These are phyloP conservation scores for Pelvicachromis taeniatus DNA, from an alignment of 2,113 vertebrate species.

Conservation along the genomic window DNA sequence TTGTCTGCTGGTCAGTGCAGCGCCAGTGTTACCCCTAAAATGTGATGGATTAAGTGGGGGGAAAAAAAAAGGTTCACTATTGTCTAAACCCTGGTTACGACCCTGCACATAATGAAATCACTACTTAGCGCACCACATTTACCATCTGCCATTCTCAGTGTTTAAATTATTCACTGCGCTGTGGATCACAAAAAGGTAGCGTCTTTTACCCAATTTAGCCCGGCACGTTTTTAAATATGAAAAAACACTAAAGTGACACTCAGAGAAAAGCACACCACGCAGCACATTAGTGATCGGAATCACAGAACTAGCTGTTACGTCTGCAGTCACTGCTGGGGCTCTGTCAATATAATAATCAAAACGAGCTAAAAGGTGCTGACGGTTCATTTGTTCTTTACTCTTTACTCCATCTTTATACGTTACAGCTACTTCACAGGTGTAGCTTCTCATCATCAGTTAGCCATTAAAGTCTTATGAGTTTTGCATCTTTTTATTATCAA, in stretches of 20 bases:
- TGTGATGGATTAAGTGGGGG: not conserved
- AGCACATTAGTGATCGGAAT: not conserved
- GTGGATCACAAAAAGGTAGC: not conserved
- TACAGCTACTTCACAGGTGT: not conserved
- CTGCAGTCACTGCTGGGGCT: too few relatives aligned
- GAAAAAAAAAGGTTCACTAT: not conserved
- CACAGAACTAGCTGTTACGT: too few relatives aligned
- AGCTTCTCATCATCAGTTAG: not conserved
- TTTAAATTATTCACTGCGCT: not conserved
- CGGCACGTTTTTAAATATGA: not conserved
- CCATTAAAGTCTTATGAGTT: not conserved
- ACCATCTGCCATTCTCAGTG: not conserved
- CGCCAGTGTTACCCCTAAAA: not conserved
- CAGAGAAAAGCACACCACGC: too few relatives aligned
- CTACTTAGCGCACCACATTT: not conserved
- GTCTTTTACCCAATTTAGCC: not conserved
- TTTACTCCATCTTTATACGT: not conserved
- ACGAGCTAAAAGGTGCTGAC: not conserved
- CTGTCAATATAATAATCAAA: not conserved
- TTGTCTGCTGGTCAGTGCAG: not conserved
- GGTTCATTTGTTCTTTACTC: too few relatives aligned
- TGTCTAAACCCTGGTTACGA: not conserved
- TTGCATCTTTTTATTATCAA: not conserved
- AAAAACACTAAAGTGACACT: not conserved
- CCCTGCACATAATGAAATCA: not conserved